phyloP scores from a whole-genome alignment of 2,797 vertebrate genomes.

The Oreortyx pictus region DNA sequence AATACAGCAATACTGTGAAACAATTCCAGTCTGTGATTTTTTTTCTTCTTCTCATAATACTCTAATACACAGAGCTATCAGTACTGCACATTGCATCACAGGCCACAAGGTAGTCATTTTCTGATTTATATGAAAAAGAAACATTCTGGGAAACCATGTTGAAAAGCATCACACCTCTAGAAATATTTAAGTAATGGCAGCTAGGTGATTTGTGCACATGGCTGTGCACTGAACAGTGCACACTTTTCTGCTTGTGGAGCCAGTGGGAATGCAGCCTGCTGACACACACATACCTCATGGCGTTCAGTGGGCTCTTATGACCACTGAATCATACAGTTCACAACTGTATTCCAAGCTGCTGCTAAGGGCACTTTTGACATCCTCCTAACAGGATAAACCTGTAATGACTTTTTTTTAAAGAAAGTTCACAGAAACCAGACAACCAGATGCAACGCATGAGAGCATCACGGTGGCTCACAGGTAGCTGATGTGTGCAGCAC shows the following conservation, averaged over 20 bases:
- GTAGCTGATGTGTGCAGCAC: not conserved
- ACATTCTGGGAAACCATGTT: not conserved
- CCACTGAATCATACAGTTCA: not conserved
- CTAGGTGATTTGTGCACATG: fast-evolving
- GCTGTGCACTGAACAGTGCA: not conserved
- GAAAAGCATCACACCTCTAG: not conserved
- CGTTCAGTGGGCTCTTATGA: fast-evolving
- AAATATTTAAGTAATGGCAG: not conserved
- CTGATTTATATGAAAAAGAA: not conserved
- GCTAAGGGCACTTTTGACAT: not conserved
- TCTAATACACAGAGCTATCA: not conserved
- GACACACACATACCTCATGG: fast-evolving
- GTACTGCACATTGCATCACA: not conserved
- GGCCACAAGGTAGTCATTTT: not conserved
- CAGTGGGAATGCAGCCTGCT: fast-evolving
- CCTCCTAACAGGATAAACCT: not conserved
- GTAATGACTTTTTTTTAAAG: not conserved
- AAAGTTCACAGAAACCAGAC: not conserved
- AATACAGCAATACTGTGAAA: not conserved
- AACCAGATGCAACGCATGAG: fast-evolving
- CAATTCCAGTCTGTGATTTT: not conserved
- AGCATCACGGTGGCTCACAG: fast-evolving
- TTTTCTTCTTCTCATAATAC: not conserved
- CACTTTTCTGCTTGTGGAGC: not conserved
- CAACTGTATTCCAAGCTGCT: not conserved